Evolutionary conservation across 2,888 invertebrate genomes (phyloP).

Genomic region (Muschampia plurimacula): DNA sequence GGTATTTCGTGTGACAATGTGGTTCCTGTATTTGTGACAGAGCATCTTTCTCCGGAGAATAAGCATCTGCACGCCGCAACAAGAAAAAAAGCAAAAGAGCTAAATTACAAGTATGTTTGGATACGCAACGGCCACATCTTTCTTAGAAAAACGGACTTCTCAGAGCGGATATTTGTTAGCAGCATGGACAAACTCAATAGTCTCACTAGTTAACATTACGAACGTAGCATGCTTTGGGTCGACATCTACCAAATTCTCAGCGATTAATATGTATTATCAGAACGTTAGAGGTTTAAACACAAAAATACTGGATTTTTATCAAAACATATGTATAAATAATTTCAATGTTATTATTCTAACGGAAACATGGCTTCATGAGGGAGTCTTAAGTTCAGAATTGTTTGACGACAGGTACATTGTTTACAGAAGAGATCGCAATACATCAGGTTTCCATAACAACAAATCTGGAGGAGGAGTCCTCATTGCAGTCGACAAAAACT

Average conservation of each 20-base stretch:
- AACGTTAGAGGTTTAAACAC: conserved; percentile 32
- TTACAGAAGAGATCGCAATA: conserved; percentile 34
- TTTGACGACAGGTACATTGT: conserved; percentile 37
- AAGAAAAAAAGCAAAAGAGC: conserved; percentile 3
- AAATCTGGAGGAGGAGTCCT: conserved; percentile 8
- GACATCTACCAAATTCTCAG: background rate
- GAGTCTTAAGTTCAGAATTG: conserved; percentile 23
- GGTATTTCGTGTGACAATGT: background rate
- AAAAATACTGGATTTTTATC: conserved; percentile 28
- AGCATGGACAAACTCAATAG: background rate
- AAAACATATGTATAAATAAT: conserved; percentile 25
- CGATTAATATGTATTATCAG: conserved; percentile 32
- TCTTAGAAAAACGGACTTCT: conserved; percentile 3
- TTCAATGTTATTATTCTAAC: conserved; percentile 33
- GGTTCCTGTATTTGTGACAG: background rate
- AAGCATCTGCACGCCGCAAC: background rate
- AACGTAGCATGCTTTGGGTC: background rate
- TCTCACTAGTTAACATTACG: background rate
- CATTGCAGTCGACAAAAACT: background rate
- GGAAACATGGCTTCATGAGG: conserved; percentile 36
- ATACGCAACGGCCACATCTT: conserved; percentile 6
- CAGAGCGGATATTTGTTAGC: conserved; percentile 7
- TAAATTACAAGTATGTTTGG: conserved; percentile 6
- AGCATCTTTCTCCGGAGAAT: conserved; percentile 12
- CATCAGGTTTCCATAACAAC: background rate